Base-by-base conservation (phyloP, 2,113 vertebrate genomes). In the Bos taurus region DNA sequence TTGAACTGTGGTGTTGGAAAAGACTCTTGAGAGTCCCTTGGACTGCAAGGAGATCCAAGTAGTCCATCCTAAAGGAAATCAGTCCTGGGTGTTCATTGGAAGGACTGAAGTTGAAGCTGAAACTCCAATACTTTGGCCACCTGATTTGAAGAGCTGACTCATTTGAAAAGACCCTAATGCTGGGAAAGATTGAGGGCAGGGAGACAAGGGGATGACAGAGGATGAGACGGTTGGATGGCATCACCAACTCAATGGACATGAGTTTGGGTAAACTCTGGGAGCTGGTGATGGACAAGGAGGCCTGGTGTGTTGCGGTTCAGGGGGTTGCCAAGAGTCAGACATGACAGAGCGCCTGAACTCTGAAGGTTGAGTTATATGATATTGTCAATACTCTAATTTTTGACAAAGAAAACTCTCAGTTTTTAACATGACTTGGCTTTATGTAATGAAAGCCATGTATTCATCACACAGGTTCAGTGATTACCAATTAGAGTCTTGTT, bases 291-390 rank as follows among this genome's bases (percentile, higher is more conserved):
- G 60, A 64, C 60, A 64, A 33, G 30, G 30, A 33, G 30, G 60
- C 15, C 15, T 64, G 30, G 14, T 7, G 60, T 64, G 30, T 6
- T 64, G 30, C 0, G 0, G 2, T 62, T 62, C 60, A 62, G 7
- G 14, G 30, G 60, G 30, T 62, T 3, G 0, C 60, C 14, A 33
- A 33, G 30, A 62, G 2, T 62, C 1, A 0, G 60, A 62, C 60
- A 33, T 0, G 1, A 64, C 15, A 33, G 62, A 64, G 30, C 0
- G 3, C 33, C 62, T 64, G 30, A 64, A 28, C 59, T 60, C 62
- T 64, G 15, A 64, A 64, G 14, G 28, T 3, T 62, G 60, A 62
- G 14, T 62, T 30, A 33, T 83, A 43, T 30, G 10, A 54, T 15
- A 67, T 26, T 83, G 62, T 28, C 81, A 82, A 36, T 62, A n/a